These are phyloP conservation scores for Eurypyga helias DNA, from an alignment of 2,113 vertebrate species.

Conservation along the genomic window DNA sequence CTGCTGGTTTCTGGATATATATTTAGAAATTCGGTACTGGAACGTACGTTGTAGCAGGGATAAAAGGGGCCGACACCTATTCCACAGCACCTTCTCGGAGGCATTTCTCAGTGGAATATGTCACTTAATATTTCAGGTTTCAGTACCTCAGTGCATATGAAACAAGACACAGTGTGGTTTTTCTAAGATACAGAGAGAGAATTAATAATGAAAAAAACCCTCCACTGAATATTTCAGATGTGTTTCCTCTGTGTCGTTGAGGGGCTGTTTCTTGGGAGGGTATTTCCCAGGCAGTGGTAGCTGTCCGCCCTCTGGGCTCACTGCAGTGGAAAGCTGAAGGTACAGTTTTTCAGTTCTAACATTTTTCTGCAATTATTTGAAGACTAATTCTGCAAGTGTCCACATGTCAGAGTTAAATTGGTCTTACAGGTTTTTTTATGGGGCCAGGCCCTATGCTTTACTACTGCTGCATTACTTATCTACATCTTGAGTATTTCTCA, in stretches of 20 bases:
- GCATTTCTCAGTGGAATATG: background rate
- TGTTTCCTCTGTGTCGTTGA: background rate
- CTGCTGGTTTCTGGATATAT: background rate
- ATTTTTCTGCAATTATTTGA: background rate
- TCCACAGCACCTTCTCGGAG: background rate
- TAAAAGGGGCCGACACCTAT: background rate
- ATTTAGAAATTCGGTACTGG: background rate
- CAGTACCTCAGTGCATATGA: background rate
- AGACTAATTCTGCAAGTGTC: background rate
- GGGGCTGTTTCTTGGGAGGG: background rate
- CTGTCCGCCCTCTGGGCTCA: background rate
- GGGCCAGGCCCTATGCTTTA: background rate
- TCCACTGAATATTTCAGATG: background rate
- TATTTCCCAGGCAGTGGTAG: background rate
- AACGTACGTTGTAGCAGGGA: background rate
- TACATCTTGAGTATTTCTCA: background rate
- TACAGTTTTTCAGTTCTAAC: background rate
- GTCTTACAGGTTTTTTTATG: background rate
- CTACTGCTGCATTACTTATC: background rate
- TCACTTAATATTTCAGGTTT: background rate
- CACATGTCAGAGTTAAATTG: background rate
- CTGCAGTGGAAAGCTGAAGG: background rate
- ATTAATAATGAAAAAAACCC: background rate
- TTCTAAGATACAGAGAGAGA: background rate
- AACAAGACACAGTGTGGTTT: background rate